Conservation (phyloP, 2,113 vertebrate genomes). For the Arvicanthis niloticus region DNA sequence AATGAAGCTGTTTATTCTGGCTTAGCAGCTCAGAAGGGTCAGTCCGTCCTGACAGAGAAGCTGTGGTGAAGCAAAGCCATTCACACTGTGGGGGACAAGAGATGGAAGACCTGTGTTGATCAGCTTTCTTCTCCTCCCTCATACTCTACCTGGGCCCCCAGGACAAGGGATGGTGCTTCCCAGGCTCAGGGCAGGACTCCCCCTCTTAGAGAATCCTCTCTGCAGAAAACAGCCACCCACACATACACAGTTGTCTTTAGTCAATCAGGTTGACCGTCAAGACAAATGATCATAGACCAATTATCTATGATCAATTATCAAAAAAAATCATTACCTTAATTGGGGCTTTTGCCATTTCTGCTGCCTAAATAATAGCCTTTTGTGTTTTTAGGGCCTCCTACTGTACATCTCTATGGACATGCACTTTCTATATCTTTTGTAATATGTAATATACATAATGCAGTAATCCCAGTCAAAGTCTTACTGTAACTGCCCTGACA, state of each 20-base stretch:
- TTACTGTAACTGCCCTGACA: not conserved
- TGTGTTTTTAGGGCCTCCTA: not conserved
- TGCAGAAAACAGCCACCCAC: not conserved
- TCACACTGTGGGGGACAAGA: not conserved
- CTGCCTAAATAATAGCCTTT: slow-evolving; percentile 10
- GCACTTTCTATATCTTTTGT: not conserved
- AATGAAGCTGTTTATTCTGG: not conserved
- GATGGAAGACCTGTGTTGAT: not conserved
- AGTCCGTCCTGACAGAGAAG: not conserved
- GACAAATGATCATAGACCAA: not conserved
- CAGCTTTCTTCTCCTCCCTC: too few species aligned
- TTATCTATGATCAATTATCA: too few species aligned
- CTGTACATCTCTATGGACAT: not conserved
- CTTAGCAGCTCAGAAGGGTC: not conserved
- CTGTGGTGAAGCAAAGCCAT: not conserved
- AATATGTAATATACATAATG: not conserved
- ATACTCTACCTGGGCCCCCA: too few species aligned
- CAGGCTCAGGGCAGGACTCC: not conserved
- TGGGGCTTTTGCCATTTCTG: not conserved
- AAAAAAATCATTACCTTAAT: not conserved
- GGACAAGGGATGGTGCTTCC: not conserved
- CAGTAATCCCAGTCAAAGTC: not conserved
- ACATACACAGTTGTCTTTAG: not conserved
- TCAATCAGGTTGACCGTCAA: not conserved
- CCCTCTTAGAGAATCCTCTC: not conserved